phyloP scores from a whole-genome alignment of 2,113 vertebrate genomes.

The Fukomys damarensis region DNA sequence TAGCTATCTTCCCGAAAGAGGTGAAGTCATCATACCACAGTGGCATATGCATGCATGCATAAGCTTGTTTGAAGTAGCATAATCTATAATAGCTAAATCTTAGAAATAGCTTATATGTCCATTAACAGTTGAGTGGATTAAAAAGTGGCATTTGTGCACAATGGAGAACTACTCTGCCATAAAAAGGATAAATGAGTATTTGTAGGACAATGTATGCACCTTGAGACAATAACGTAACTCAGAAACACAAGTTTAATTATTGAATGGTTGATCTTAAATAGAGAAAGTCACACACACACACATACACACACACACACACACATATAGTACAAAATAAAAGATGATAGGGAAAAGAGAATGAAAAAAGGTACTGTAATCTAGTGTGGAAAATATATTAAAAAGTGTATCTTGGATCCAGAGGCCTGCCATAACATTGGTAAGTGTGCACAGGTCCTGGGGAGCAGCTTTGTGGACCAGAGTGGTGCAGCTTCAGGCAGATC shows the following conservation, averaged over 20 bases:
- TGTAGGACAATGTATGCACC: background rate
- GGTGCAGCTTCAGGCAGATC: too few relatives aligned
- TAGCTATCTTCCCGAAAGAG: background rate
- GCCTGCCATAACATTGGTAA: too few relatives aligned
- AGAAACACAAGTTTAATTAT: background rate
- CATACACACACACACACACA: background rate
- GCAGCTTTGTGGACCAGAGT: too few relatives aligned
- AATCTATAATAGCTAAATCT: background rate
- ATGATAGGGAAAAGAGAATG: background rate
- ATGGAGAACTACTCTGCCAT: background rate
- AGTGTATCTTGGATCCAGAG: background rate
- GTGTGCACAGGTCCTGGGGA: too few relatives aligned
- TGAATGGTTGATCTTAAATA: background rate
- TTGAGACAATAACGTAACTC: background rate
- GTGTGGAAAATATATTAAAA: background rate
- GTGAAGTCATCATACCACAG: background rate
- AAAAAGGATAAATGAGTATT: background rate
- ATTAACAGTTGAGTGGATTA: background rate
- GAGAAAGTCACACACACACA: background rate
- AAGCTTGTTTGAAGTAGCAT: background rate
- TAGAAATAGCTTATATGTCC: background rate
- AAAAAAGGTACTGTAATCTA: background rate
- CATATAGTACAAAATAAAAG: background rate
- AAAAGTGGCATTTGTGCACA: background rate
- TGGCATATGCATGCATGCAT: background rate